Conservation (phyloP, 2,888 invertebrate genomes). For the Zaprionus obscuricornis region DNA sequence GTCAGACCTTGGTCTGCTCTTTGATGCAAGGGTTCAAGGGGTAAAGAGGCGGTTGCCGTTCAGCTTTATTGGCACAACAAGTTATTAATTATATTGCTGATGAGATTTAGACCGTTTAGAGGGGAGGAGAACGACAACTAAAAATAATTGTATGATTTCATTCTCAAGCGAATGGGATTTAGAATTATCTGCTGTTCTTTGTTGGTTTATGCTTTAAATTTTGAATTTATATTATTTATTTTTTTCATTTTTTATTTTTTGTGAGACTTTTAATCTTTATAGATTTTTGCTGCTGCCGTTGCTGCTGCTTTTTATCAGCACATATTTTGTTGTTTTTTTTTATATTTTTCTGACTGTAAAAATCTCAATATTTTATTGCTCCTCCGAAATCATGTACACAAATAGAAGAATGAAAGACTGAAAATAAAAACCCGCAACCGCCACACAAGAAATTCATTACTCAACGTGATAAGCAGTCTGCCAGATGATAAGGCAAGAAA, state of each 20-base stretch:
- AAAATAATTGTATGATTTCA: constrained; percentile 54
- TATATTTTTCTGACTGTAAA: constrained; percentile 37
- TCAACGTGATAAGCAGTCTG: constrained; percentile 58
- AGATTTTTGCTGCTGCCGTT: constrained; percentile 19
- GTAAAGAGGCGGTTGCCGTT: constrained; percentile 24
- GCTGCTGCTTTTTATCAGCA: constrained; percentile 55
- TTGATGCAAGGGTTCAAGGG: constrained; percentile 42
- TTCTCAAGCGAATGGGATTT: constrained; percentile 10
- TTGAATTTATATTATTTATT: constrained; percentile 15
- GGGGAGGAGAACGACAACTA: constrained; percentile 22
- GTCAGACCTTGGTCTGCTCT: constrained; percentile 18
- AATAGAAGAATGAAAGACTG: constrained; percentile 15
- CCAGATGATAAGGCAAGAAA: constrained; percentile 53
- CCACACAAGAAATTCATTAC: constrained; percentile 52
- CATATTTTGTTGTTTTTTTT: constrained; percentile 8
- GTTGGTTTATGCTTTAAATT: constrained; percentile 5
- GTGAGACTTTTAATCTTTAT: constrained; percentile 41
- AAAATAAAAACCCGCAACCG: constrained; percentile 25
- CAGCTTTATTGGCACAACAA: constrained; percentile 69
- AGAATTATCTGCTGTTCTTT: constrained; percentile 42
- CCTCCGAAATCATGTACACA: constrained; percentile 30
- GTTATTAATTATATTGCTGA: constrained; percentile 59
- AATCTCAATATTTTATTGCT: constrained; percentile 58
- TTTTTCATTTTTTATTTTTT: constrained; percentile 8
- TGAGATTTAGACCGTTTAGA: background rate